Conservation (phyloP, 2,113 vertebrate genomes). For the Sinocyclocheilus rhinocerous region DNA sequence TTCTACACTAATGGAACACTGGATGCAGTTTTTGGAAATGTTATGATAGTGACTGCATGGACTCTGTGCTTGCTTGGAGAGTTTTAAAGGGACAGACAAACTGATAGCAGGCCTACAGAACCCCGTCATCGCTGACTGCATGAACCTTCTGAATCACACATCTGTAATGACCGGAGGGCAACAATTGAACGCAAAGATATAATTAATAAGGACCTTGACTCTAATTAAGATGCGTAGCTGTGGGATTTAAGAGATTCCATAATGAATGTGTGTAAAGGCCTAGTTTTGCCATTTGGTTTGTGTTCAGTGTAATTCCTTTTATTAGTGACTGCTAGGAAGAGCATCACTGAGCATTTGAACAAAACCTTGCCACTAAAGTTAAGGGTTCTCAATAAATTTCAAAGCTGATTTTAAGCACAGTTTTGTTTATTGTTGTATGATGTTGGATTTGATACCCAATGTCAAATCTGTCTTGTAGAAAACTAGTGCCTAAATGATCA, state of each 20-base stretch:
- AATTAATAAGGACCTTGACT: conserved; percentile 24
- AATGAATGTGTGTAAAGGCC: not conserved
- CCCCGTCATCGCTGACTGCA: conserved; percentile 5
- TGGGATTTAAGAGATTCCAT: conserved; percentile 19
- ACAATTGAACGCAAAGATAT: conserved; percentile 13
- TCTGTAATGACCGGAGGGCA: conserved; percentile 15
- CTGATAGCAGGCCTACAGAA: conserved; percentile 9
- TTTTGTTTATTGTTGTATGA: not conserved
- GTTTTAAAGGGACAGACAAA: not conserved
- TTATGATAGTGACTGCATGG: not conserved
- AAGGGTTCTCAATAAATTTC: not conserved
- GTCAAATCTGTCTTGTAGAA: not conserved
- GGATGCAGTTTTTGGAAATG: not conserved
- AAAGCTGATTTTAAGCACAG: not conserved
- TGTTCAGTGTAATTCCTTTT: not conserved
- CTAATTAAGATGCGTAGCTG: conserved; percentile 21
- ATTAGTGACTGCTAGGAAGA: not conserved
- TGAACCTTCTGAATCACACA: conserved; percentile 6
- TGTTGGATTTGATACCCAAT: not conserved
- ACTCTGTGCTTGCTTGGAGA: not conserved
- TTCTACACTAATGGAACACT: not conserved
- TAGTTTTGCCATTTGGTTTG: not conserved
- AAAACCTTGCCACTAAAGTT: not conserved
- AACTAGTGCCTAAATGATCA: not conserved
- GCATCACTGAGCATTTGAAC: not conserved